Evolutionary conservation across 2,113 vertebrate genomes (phyloP).

Genomic region (sheep (Ovis aries)): DNA sequence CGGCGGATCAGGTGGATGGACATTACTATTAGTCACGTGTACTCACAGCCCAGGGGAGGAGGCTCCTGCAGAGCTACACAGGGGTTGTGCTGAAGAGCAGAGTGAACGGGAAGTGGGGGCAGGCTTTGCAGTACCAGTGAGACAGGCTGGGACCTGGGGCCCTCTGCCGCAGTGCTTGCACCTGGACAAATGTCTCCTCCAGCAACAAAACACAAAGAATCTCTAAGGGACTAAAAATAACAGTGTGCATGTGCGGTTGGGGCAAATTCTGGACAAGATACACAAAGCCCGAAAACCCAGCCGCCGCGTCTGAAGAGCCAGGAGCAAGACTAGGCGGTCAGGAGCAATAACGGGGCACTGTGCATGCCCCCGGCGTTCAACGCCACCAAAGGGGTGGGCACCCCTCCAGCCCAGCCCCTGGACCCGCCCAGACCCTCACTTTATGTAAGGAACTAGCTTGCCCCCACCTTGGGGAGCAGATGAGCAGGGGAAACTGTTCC

Average conservation of each 20-base stretch:
- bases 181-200: rapidly evolving
- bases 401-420: neutral
- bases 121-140: neutral
- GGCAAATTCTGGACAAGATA: neutral
- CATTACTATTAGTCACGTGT: neutral
- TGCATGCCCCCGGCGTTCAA: rapidly evolving
- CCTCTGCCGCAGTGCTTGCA: neutral
- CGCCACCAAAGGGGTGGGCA: neutral
- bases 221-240: neutral
- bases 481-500: neutral
- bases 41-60: neutral
- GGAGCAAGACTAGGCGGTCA: neutral
- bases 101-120: neutral
- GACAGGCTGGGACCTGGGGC: neutral
- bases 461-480: neutral
- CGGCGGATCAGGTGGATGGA: too few species aligned
- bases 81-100: neutral
- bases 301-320: neutral
- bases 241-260: neutral
- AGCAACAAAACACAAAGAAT: neutral
- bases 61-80: neutral
- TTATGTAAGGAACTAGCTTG: neutral
- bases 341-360: neutral
- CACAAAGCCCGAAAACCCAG: neutral
- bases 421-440: rapidly evolving